Base-by-base conservation (phyloP, 1,140 invertebrate species). In the Neelides sp. region DNA sequence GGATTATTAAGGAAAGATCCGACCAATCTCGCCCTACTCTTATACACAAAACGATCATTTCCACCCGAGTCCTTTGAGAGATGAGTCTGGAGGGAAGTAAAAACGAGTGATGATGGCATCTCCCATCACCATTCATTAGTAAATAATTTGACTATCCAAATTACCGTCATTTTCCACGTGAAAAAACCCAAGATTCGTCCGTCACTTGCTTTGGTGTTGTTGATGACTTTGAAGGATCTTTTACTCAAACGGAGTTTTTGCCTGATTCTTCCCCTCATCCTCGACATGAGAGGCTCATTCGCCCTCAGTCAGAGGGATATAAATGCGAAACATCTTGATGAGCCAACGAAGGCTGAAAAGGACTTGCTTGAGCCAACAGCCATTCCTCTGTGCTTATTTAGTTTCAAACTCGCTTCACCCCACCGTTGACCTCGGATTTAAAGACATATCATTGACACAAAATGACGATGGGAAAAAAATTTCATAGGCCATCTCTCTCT, bases 101-200 rank as follows among this genome's bases (percentile, higher is more conserved):
- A 36, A 47, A 35, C 15, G 13, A 5, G 46, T 24, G 46, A 22
- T 48, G 46, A 37, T 48, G 30, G 44, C 44, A 32, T 13, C 34
- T 28, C 34, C 34, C 46, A 48, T 48, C 35, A 48, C 46, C 46
- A 48, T 48, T 48, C 46, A 48, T 48, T 48, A 48, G 46, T 48
- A 48, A 48, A 48, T 48, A 48, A 39, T 48, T 48, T 50, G 30
- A 32, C 30, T 44, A 50, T 41, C 30, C 35, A 48, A 39, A 48
- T 48, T 48, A 48, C 46, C 34, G 35, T 48, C 46, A 48, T 39
- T 48, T 48, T 5, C 40, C 32, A 10, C n/a, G 28, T 32, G 19
- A 39, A 15, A 39, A 23, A 43, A n/a, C n/a, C n/a, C n/a, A n/a
- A n/a, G n/a, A n/a, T n/a, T n/a, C n/a, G n/a, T n/a, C n/a, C n/a